Percentiles rank a stretch among this genome's conserved stretches.
Conservation (phyloP, 2,797 vertebrate genomes). For the Pterois miles region DNA sequence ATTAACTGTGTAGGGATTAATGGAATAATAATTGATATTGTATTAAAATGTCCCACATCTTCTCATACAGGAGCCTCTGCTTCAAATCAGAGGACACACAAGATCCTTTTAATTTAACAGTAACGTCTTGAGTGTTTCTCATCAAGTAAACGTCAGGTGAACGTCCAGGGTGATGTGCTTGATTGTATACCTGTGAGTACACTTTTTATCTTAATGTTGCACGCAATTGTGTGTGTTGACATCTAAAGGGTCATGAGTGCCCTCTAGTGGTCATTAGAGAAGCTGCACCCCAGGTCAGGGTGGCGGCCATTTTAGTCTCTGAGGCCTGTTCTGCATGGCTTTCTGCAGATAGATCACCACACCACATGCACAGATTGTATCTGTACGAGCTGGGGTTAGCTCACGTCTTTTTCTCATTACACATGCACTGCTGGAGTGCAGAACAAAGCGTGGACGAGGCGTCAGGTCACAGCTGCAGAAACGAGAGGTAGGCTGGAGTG, state of each 20-base stretch:
- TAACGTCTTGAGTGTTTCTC: not conserved
- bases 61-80: not conserved
- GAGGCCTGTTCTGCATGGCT: slow-evolving; percentile 24
- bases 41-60: not conserved
- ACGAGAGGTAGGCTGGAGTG: not conserved
- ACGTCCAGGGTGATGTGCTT: not conserved
- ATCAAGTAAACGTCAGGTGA: not conserved
- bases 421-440: not conserved
- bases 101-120: not conserved
- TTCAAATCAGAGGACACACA: not conserved
- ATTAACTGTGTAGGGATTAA: not conserved
- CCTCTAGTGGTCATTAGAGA: slow-evolving; percentile 54
- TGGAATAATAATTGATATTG: not conserved
- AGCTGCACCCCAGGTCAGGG: slow-evolving; percentile 50
- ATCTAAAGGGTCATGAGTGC: slow-evolving; percentile 37
- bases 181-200: not conserved
- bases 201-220: not conserved
- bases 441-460: not conserved
- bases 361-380: slow-evolving; percentile 13
- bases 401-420: not conserved
- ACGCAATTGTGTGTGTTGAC: not conserved
- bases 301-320: slow-evolving; percentile 75
- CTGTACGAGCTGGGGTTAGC: not conserved
- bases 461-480: not conserved
- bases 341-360: slow-evolving; percentile 36